Conservation (phyloP, 2,888 invertebrate genomes). For the Carpatolechia fugitivella region DNA sequence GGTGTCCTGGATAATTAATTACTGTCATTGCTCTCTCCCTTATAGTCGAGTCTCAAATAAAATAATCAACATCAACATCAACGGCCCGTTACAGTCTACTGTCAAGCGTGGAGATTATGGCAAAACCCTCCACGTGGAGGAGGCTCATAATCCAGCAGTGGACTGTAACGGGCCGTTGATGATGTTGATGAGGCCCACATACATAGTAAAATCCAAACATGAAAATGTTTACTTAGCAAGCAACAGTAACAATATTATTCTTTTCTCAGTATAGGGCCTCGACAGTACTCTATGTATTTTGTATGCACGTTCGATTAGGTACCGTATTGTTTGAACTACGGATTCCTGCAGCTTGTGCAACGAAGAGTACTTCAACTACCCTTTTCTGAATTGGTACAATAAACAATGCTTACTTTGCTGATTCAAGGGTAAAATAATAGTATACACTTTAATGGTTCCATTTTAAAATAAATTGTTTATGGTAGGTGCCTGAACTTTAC, state of each 20-base stretch:
- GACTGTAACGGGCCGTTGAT: no score
- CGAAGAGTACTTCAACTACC: constrained; percentile 19
- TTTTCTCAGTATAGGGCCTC: constrained; percentile 29
- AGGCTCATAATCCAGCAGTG: no score
- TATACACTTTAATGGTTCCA: not conserved
- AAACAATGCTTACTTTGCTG: no score
- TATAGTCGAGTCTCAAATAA: no score
- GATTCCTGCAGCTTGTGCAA: constrained; percentile 50
- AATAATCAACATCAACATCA: no score
- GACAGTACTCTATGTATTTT: constrained; percentile 23
- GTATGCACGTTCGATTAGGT: constrained; percentile 31
- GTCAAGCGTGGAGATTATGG: no score
- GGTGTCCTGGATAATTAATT: no score
- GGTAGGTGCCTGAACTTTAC: constrained; percentile 2
- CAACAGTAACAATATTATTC: constrained; percentile 37
- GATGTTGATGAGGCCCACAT: no score
- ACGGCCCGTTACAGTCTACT: no score
- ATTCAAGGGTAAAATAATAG: no score
- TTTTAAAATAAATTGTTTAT: not conserved
- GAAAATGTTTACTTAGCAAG: constrained; percentile 33
- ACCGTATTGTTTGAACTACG: constrained; percentile 53
- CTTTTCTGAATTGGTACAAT: constrained; percentile 17
- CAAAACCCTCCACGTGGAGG: no score
- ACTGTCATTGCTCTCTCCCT: no score
- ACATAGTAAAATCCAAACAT: constrained; percentile 4